Conservation (phyloP, 1,140 invertebrate genomes). For the Leptopilina clavipes region DNA sequence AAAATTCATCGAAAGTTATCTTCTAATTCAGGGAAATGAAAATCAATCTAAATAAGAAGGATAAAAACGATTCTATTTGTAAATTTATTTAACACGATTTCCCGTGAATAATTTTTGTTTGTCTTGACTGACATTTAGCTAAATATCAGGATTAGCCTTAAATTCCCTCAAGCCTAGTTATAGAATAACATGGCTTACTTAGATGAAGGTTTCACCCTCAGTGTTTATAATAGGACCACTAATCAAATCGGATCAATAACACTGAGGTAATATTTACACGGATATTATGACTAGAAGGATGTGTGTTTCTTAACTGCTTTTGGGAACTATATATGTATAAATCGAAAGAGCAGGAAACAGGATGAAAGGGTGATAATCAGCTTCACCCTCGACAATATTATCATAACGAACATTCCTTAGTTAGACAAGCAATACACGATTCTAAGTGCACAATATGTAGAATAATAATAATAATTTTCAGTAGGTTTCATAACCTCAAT, state of each 20-base stretch:
- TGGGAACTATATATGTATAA: too few species aligned
- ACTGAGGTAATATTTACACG: background rate
- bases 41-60: too few species aligned
- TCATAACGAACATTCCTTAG: background rate
- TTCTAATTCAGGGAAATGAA: too few species aligned
- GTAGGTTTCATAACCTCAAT: too few species aligned
- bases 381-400: background rate
- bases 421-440: background rate
- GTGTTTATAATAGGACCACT: constrained; percentile 10
- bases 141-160: background rate
- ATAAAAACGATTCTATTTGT: background rate
- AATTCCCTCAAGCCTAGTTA: constrained; percentile 7
- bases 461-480: too few species aligned
- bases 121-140: background rate
- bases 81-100: background rate
- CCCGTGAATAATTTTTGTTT: background rate
- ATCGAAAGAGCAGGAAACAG: background rate
- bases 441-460: background rate
- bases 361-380: background rate
- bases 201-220: background rate
- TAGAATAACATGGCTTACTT: background rate
- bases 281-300: background rate
- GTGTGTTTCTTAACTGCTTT: constrained; percentile 15
- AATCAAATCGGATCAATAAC: constrained; percentile 6
- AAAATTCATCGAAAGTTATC: too few species aligned